phyloP scores from a whole-genome alignment of 2,113 vertebrate genomes.

The Gorilla gorilla region DNA sequence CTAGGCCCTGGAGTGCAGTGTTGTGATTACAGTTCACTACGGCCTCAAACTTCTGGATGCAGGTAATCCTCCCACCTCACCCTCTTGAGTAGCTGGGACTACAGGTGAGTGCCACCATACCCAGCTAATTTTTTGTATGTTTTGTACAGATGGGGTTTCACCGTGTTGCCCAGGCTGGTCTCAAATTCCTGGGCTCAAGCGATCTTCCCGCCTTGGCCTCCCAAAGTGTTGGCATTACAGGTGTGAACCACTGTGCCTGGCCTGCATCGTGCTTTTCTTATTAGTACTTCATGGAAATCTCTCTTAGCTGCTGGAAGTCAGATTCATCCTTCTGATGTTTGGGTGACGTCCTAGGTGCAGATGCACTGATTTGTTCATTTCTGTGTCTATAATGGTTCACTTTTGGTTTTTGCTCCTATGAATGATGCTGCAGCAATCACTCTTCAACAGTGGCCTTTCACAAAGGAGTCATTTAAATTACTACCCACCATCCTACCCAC shows the following conservation, averaged over 20 bases:
- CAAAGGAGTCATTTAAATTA: background rate
- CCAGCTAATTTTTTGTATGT: background rate
- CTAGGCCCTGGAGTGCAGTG: background rate
- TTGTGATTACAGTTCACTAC: background rate
- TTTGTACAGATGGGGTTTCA: background rate
- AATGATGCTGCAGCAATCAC: fast-evolving
- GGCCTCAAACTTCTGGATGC: background rate
- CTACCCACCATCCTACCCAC: background rate
- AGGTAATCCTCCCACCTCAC: background rate
- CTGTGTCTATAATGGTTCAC: background rate
- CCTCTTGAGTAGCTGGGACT: background rate
- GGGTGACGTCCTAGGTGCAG: background rate
- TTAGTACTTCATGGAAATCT: background rate
- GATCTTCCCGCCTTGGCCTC: background rate
- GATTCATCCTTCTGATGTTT: background rate
- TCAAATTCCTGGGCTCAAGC: background rate
- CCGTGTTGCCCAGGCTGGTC: background rate
- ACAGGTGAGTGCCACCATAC: background rate
- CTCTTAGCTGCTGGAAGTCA: background rate
- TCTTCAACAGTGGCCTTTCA: background rate
- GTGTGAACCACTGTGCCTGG: background rate
- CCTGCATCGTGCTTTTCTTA: background rate
- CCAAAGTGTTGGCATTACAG: background rate
- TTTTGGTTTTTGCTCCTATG: background rate
- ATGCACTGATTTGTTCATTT: background rate